A percentile compares a stretch with the other conserved stretches of the same genome.
Conservation (phyloP, 2,797 vertebrate species). For the Sylvilagus floridanus region DNA sequence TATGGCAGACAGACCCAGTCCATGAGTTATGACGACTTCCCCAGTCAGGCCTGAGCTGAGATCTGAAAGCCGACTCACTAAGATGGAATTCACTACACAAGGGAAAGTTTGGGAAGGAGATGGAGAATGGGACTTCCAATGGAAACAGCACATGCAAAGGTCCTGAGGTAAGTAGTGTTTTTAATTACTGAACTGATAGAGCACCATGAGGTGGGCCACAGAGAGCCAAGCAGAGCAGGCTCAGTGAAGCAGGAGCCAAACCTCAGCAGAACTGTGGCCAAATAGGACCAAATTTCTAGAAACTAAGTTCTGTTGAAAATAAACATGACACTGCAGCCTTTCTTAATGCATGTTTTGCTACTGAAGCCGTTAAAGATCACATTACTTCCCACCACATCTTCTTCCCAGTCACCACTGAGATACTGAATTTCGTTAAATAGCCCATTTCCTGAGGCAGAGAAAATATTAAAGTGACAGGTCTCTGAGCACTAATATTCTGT, state of each 20-base stretch:
- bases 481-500: slow-evolving; percentile 37
- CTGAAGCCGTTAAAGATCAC: not conserved
- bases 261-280: not conserved
- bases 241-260: not conserved
- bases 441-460: slow-evolving; percentile 18
- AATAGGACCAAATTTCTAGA: not conserved
- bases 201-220: not conserved
- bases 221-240: not conserved
- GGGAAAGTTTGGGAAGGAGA: not conserved
- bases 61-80: not conserved
- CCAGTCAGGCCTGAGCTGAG: not conserved
- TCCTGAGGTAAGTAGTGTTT: not conserved
- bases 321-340: slow-evolving; percentile 11
- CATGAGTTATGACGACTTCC: not conserved
- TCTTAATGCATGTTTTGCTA: not conserved
- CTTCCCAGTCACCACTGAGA: slow-evolving; percentile 35
- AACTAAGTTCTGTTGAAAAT: slow-evolving; percentile 41
- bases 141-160: not conserved
- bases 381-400: not conserved
- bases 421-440: slow-evolving; percentile 54
- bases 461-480: slow-evolving; percentile 56
- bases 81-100: not conserved
- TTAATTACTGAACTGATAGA: not conserved
- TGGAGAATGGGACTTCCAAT: not conserved
- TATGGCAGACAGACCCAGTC: not conserved